Evolutionary conservation across 2,888 invertebrate species (phyloP).

Genomic region (Nezara viridula): DNA sequence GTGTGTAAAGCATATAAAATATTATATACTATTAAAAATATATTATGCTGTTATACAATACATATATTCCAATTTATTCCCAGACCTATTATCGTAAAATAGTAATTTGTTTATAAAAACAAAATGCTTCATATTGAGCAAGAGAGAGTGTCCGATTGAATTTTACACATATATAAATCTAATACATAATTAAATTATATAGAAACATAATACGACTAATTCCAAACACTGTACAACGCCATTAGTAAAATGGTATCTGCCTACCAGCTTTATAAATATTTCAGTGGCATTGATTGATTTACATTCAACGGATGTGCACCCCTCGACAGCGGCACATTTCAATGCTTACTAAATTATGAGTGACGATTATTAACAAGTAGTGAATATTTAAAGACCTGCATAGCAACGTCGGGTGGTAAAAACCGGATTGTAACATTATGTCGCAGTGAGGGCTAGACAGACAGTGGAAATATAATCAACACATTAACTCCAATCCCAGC

Average conservation of each 20-base stretch:
- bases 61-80: no score
- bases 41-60: no score
- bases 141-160: neutral
- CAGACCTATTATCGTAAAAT: no score
- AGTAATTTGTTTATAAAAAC: no score
- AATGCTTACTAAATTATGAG: neutral
- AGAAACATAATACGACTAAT: neutral
- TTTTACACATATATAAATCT: neutral
- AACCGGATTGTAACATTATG: neutral
- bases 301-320: neutral
- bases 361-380: neutral
- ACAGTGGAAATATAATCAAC: neutral
- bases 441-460: neutral
- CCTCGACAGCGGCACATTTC: neutral
- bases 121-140: no score
- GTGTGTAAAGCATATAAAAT: no score
- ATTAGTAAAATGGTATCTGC: neutral
- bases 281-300: constrained; percentile 4
- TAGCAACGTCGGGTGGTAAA: neutral
- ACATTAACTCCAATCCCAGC: neutral
- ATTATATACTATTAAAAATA: no score
- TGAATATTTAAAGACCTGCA: constrained; percentile 9
- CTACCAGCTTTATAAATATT: neutral
- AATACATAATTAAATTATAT: neutral
- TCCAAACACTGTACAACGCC: neutral